Conservation (phyloP, 2,797 vertebrate species). For the Pogonophryne albipinna region DNA sequence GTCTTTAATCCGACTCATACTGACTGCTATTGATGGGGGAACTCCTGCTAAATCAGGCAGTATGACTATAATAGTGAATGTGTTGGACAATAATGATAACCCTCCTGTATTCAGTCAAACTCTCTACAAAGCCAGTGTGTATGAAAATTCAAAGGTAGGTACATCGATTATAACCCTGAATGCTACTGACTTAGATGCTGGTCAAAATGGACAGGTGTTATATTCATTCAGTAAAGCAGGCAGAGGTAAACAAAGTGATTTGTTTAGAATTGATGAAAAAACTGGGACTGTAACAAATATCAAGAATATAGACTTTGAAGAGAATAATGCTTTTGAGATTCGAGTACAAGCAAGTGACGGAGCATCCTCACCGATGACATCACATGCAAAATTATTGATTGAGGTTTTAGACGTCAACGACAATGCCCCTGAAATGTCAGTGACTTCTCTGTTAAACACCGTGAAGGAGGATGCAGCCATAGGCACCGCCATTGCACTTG, state of each 20-base stretch:
- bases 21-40: constrained; percentile 80
- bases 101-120: constrained; percentile 64
- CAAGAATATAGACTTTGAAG: constrained; percentile 72
- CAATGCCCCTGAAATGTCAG: constrained; percentile 75
- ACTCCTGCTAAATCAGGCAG: constrained; percentile 66
- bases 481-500: constrained; percentile 89
- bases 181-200: constrained; percentile 75
- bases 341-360: constrained; percentile 75
- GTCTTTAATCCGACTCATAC: constrained; percentile 48
- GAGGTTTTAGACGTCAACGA: constrained; percentile 82
- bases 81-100: constrained; percentile 75
- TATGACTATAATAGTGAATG: constrained; percentile 53
- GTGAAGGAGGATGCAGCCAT: constrained; percentile 85
- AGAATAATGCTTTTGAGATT: constrained; percentile 71
- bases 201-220: no score
- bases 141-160: constrained; percentile 82
- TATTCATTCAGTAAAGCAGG: no score
- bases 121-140: constrained; percentile 73
- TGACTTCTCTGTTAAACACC: constrained; percentile 86
- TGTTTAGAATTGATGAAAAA: constrained; percentile 81
- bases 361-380: constrained; percentile 53
- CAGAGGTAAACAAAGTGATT: constrained; percentile 53
- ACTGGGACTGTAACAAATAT: constrained; percentile 83
- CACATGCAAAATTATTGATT: constrained; percentile 80
- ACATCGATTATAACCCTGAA: constrained; percentile 61